Base-by-base conservation (phyloP, 2,888 invertebrate species). In the Octonoba sinensis region DNA sequence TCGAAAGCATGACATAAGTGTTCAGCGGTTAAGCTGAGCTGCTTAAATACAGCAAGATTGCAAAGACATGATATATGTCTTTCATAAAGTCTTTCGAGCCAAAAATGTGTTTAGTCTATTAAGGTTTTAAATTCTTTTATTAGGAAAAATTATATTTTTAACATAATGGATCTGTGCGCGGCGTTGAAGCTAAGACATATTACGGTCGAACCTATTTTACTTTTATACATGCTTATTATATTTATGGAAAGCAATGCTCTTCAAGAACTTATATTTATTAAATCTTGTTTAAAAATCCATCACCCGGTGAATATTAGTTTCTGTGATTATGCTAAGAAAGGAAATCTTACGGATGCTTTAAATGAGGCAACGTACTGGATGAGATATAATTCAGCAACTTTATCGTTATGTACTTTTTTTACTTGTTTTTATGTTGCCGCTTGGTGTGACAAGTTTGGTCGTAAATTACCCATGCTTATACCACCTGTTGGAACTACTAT, bases 171-270 rank as follows among this genome's bases (percentile, higher is more conserved):
- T 54, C 11, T 11, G n/a, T 15, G 16, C 54, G 16, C 12, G 20
- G 27, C 54, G 8, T 27, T 54, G 22, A 67, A 67, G 51, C 18
- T 73, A 22, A 59, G 47, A 51, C 18, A 47, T 8, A 90, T 94
- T 72, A 93, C 95, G 0, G 94, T 96, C 24, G 96, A 96, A 87
- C 96, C 96, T 0, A 91, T 94, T 0, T 92, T 96, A 92, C 93
- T 95, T 87, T 89, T 96, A 1, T 96, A 95, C 87, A 95, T 96
- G 95, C 92, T 95, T 90, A 94, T 95, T 0, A 94, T 92, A 24
- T 89, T 87, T 81, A 86, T 89, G 72, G 87, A 88, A 75, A 88
- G 87, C 75, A 87, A 88, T 4, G 87, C 88, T 4, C 86, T 88
- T 59, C 89, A 89, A 86, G 89, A 89, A 76, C 86, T 90, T 51